Evolutionary conservation across 2,888 invertebrate genomes (phyloP).

Genomic region (Panorpa germanica): DNA sequence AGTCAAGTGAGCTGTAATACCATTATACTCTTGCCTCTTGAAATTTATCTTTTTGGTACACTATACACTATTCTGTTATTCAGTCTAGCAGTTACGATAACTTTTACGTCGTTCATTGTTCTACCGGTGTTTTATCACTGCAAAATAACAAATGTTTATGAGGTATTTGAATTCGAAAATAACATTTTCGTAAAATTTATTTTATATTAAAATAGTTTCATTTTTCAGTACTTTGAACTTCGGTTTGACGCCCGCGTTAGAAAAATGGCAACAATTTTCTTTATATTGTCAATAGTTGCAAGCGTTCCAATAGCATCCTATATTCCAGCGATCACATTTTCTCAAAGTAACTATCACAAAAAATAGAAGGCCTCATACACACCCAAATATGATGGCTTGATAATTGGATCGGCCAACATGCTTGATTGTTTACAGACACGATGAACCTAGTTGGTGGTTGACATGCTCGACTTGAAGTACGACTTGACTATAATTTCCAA

Average conservation of each 20-base stretch:
- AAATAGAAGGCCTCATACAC: too few species aligned
- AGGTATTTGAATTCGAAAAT: conserved; percentile 19
- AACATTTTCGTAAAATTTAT: too few species aligned
- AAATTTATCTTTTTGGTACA: conserved; percentile 29
- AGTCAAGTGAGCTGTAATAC: conserved; percentile 34
- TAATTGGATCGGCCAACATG: too few species aligned
- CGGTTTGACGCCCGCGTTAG: conserved; percentile 20
- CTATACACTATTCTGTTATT: conserved; percentile 23
- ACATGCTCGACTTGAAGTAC: too few species aligned
- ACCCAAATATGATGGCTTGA: too few species aligned
- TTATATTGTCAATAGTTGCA: conserved; percentile 18
- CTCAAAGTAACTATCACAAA: conserved; percentile 18
- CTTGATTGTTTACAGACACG: too few species aligned
- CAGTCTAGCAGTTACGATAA: conserved; percentile 21
- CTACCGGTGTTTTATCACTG: conserved; percentile 30
- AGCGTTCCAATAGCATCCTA: conserved; percentile 21
- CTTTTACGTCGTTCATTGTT: conserved; percentile 21
- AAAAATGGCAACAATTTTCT: conserved; percentile 18
- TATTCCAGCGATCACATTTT: conserved; percentile 20
- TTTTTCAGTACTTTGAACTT: conserved; percentile 19
- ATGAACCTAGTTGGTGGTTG: too few species aligned
- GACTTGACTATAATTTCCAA: too few species aligned
- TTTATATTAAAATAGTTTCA: too few species aligned
- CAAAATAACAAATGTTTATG: conserved; percentile 27
- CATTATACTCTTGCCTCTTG: conserved; percentile 31